Base-by-base conservation (phyloP, 2,113 vertebrate genomes). In the Megaceryle torquata region DNA sequence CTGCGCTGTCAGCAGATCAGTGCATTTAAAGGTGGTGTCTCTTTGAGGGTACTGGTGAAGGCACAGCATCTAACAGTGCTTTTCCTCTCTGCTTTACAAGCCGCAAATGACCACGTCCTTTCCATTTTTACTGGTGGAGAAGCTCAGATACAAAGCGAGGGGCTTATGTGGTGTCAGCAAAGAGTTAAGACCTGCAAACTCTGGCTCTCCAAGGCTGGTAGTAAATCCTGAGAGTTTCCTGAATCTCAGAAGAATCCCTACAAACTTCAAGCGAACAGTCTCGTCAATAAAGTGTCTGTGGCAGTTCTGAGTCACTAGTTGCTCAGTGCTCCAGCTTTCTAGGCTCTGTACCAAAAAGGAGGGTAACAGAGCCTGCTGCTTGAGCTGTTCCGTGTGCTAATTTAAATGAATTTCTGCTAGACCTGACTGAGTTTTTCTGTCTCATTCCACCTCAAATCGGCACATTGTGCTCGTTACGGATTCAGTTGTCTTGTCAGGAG, bases 401-500 rank as follows among this genome's bases (percentile, higher is more conserved):
- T 77, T 53, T 25, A 18, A 50, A 39, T 35, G 59, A 33, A 33
- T 88, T 92, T 86, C 77, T 87, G 35, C 44, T 69, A 79, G 92
- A 82, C 25, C 74, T 54, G 77, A 10, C 54, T 14, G 48, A 50
- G 48, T 50, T 51, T 71, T 75, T 80, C 44, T 39, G 24, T 43
- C 48, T 91, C 35, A 0, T 56, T 76, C 44, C 11, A 2, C 44
- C 54, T 61, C 75, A n/a, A 5, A 31, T 20, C 15, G 4, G 9
- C 46, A 1, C 28, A 43, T 33, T 17, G 3, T 2, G 2, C 20
- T 79, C 11, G 1, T 10, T 48, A 5, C 0, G 24, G 50, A 18
- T 24, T 65, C 67, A n/a, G 44, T 1, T 16, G 7, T n/a, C 33
- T 46, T 53, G 9, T 61, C 18, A 1, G 60, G 82, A 80, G 80